Conservation (phyloP, 2,797 vertebrate species). For the Onychomys arenicola region DNA sequence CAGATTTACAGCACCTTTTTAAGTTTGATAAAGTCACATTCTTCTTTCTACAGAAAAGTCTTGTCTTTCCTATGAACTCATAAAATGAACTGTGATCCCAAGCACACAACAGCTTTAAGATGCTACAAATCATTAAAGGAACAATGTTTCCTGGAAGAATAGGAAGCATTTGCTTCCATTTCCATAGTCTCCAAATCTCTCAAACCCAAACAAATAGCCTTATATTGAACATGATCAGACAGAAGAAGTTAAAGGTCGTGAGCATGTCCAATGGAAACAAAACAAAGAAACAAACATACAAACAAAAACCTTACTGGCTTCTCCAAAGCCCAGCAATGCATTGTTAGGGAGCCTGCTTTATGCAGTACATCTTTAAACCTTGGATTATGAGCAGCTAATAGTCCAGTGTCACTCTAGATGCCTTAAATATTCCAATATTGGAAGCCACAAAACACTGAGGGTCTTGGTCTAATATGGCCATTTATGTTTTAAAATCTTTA, state of each 20-base stretch:
- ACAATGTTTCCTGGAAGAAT: not conserved
- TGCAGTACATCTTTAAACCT: not conserved
- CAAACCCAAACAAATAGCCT: not conserved
- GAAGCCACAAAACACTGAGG: not conserved
- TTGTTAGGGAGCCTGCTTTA: not conserved
- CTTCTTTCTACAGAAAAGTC: slow-evolving; percentile 46
- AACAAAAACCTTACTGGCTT: not conserved
- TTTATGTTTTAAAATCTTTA: not conserved
- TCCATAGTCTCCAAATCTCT: not conserved
- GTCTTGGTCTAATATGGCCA: not conserved
- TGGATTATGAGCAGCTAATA: not conserved
- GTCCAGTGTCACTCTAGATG: not conserved
- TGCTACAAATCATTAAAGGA: slow-evolving; percentile 50
- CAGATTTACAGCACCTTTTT: slow-evolving; percentile 35
- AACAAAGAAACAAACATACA: not conserved
- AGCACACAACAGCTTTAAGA: slow-evolving; percentile 46
- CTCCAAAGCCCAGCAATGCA: not conserved
- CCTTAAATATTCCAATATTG: not conserved
- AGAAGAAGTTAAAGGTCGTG: not conserved
- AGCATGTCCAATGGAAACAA: not conserved
- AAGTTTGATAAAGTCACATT: slow-evolving; percentile 60
- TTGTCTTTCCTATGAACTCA: slow-evolving; percentile 57
- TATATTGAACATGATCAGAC: not conserved
- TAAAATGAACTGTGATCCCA: slow-evolving; percentile 51
- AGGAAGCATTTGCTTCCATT: not conserved